A percentile compares a stretch with the other conserved stretches of the same genome.
phyloP scores from a whole-genome alignment of 2,113 vertebrate species.

The Cavia porcellus region DNA sequence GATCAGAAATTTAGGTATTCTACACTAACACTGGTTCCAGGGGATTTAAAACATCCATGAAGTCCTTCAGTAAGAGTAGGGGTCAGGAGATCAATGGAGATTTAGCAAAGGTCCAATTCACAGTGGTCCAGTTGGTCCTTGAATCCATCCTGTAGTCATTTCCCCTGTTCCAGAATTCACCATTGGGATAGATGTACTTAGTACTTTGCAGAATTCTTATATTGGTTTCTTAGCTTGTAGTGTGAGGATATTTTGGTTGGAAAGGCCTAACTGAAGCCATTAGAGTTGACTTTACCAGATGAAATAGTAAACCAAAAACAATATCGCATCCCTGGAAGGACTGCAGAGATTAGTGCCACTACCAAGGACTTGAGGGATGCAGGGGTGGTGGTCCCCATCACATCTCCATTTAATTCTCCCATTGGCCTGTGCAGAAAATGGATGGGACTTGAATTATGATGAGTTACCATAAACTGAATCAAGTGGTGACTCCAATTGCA shows the following conservation, averaged over 20 bases:
- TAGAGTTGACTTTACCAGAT: background rate
- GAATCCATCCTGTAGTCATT: background rate
- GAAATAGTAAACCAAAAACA: background rate
- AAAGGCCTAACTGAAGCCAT: background rate
- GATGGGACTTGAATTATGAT: background rate
- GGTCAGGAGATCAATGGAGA: too few species aligned
- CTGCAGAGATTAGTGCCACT: background rate
- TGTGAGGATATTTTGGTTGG: background rate
- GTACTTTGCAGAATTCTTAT: background rate
- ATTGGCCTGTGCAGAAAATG: background rate
- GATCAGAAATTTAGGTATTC: too few species aligned
- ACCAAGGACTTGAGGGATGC: background rate
- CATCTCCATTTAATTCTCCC: background rate
- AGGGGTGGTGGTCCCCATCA: background rate
- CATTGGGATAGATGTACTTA: background rate
- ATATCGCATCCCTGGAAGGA: background rate
- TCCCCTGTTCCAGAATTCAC: background rate
- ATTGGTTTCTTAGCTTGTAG: background rate
- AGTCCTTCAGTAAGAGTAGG: too few species aligned
- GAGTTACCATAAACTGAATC: background rate
- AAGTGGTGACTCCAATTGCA: background rate
- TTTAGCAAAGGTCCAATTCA: too few species aligned
- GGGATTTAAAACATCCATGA: too few species aligned
- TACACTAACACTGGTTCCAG: too few species aligned
- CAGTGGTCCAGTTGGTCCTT: background rate